These are phyloP conservation scores for Thecophora atra DNA, from an alignment of 2,888 invertebrate species.

Conservation along the genomic window DNA sequence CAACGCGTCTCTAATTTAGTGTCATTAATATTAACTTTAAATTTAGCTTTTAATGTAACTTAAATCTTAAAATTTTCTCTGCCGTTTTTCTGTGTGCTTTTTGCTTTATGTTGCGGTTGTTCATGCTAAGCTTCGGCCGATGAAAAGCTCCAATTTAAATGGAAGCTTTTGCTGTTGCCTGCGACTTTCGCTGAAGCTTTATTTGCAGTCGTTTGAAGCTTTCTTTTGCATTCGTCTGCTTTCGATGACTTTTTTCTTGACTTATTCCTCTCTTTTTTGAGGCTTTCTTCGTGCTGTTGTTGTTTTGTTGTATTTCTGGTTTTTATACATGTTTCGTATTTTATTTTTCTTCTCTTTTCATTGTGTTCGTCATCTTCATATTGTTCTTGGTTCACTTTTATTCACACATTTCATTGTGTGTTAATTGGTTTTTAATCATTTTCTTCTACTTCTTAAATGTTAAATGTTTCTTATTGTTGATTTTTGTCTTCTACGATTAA, in stretches of 20 bases:
- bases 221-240: not conserved
- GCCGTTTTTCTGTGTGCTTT: not conserved
- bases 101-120: too few relatives aligned
- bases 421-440: not conserved
- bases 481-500: not conserved
- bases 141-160: not conserved
- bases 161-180: not conserved
- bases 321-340: not conserved
- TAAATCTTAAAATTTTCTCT: not conserved
- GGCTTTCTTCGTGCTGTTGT: not conserved
- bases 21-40: not conserved
- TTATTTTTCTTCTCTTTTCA: not conserved
- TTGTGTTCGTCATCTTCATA: not conserved
- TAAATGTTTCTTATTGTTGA: conserved; percentile 11
- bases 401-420: not conserved
- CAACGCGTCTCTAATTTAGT: not conserved
- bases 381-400: too few relatives aligned
- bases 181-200: not conserved
- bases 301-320: not conserved
- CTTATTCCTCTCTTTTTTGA: not conserved
- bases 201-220: not conserved
- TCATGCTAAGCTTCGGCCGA: not conserved
- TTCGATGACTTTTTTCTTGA: not conserved
- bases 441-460: conserved; percentile 29
- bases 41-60: not conserved